Conservation (phyloP, 1,140 invertebrate species). For the Rhyacophila brunnea region DNA sequence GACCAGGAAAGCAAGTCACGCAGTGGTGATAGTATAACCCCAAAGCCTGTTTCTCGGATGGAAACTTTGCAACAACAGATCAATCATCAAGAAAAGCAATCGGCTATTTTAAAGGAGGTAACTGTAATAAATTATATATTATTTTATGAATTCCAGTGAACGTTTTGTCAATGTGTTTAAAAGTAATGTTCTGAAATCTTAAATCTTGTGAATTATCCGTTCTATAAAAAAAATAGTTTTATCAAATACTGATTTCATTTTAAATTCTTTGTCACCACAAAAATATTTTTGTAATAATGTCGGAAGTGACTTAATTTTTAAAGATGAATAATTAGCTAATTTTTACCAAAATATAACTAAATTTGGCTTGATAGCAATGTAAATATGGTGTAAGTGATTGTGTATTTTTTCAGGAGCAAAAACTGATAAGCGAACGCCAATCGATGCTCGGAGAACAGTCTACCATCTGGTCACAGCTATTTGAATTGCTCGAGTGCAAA, state of each 20-base stretch:
- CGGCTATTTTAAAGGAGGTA: constrained; percentile 50
- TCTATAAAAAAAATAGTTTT: too few relatives aligned
- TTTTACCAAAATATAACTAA: too few relatives aligned
- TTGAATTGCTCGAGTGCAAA: constrained; percentile 47
- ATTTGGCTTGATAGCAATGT: too few relatives aligned
- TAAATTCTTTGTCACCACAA: too few relatives aligned
- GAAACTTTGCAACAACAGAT: constrained; percentile 49
- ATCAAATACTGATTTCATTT: too few relatives aligned
- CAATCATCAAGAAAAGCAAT: constrained; percentile 44
- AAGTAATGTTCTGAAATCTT: too few relatives aligned
- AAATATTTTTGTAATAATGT: too few relatives aligned
- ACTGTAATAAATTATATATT: neutral
- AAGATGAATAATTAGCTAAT: too few relatives aligned
- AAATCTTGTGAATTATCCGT: too few relatives aligned
- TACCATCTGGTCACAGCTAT: constrained; percentile 45
- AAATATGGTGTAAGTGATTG: too few relatives aligned
- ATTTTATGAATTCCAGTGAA: too few relatives aligned
- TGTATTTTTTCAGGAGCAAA: constrained; percentile 43
- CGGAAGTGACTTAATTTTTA: too few relatives aligned
- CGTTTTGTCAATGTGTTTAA: neutral
- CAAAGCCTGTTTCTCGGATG: constrained; percentile 50
- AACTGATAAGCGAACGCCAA: constrained; percentile 50
- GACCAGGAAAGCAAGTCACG: constrained; percentile 53
- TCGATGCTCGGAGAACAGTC: constrained; percentile 50
- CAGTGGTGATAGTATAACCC: constrained; percentile 38